Base-by-base conservation (phyloP, 2,888 invertebrate genomes). In the Napeogenes inachia region DNA sequence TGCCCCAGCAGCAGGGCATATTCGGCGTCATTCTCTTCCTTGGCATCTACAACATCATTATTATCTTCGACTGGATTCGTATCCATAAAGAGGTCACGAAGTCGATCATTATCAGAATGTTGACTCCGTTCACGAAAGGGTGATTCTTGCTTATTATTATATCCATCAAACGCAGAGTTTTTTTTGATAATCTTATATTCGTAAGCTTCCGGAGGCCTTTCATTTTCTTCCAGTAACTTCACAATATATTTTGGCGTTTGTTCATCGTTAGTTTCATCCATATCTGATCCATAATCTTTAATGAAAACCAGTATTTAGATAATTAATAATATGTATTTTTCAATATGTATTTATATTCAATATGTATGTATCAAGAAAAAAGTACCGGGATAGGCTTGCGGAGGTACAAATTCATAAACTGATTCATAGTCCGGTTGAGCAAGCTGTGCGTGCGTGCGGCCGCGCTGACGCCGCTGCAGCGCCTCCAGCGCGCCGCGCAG, bases 141-240 rank as follows among this genome's bases (percentile, higher is more conserved):
- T 0, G 90, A 89, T 74, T 59, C 62, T 53, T 87, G 87, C 61
- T 85, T 85, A 60, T 79, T 82, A 21, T 68, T 69, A 54, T 63
- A 58, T 32, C 59, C 59, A 57, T 62, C 63, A 42, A 45, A 50
- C 4, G 58, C 63, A 13, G 66, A 61, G 59, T 90, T 91, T 72
- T 92, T 92, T 72, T 92, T 92, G 30, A 91, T 89, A 30, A 88
- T 73, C 73, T 81, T 91, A 70, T 93, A 93, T 68, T 93, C 89
- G 67, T 92, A 93, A 2, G 91, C 77, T 57, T 92, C 91, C 32
- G 91, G 85, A 61, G 91, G 82, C 66, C 85, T 82, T 66, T 90
- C 89, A 47, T 84, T 82, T n/a, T 82, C 81, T 54, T 83, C 85
- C 56, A 87, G 68, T 47, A 88, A 75, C 66, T 86, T 87, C 1